Conservation (phyloP, 2,888 invertebrate species). For the Ophonus ardosiacus region DNA sequence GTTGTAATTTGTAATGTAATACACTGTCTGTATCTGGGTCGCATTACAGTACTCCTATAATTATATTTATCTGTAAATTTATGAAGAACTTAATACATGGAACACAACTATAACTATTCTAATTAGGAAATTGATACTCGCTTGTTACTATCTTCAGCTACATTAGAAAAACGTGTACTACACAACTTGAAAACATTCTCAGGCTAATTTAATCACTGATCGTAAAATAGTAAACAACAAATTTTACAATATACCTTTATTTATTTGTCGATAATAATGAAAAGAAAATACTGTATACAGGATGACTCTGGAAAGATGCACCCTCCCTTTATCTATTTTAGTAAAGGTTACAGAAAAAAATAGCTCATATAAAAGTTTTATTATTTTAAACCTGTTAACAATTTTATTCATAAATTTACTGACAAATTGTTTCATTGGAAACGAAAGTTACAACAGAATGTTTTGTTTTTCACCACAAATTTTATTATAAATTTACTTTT, state of each 20-base stretch:
- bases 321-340: too few species aligned
- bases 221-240: constrained; percentile 3
- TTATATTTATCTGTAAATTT: constrained; percentile 27
- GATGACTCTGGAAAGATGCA: too few species aligned
- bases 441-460: too few species aligned
- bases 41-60: not conserved
- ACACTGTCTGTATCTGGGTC: not conserved
- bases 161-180: constrained; percentile 29
- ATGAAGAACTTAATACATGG: not conserved
- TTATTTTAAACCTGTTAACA: too few species aligned
- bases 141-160: constrained; percentile 19
- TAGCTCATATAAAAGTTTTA: too few species aligned
- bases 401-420: too few species aligned
- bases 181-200: constrained; percentile 6
- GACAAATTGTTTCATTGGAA: too few species aligned
- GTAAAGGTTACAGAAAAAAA: too few species aligned
- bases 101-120: constrained; percentile 29
- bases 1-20: too few species aligned
- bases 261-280: not conserved
- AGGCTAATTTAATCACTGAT: not conserved
- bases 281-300: not conserved
- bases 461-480: too few species aligned
- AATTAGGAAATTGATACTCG: constrained; percentile 41
- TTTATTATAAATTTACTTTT: too few species aligned
- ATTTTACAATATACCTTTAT: not conserved